These are phyloP conservation scores for Eulithis prunata DNA, from an alignment of 2,888 invertebrate species.

Conservation along the genomic window DNA sequence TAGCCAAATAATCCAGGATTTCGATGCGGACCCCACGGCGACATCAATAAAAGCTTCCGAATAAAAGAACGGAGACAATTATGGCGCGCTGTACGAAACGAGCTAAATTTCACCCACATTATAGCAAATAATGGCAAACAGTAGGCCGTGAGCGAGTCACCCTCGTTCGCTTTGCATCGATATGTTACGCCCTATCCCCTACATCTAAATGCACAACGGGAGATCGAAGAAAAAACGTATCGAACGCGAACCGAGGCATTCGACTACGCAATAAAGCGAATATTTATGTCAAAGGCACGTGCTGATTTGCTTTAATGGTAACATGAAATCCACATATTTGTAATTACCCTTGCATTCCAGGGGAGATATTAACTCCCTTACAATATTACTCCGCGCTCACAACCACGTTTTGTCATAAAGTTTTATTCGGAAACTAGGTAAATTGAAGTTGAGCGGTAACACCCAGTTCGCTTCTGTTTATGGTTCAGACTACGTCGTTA, in stretches of 20 bases:
- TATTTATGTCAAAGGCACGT: slow-evolving; percentile 81
- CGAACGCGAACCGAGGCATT: slow-evolving; percentile 59
- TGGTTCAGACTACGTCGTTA: slow-evolving; percentile 56
- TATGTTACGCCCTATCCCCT: slow-evolving; percentile 78
- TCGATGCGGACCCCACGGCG: slow-evolving; percentile 63
- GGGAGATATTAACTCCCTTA: slow-evolving; percentile 41
- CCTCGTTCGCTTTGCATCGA: slow-evolving; percentile 70
- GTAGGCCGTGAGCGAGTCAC: slow-evolving; percentile 71
- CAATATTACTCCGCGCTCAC: slow-evolving; percentile 30
- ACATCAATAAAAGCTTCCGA: slow-evolving; percentile 62
- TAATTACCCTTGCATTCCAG: slow-evolving; percentile 61
- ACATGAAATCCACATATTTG: slow-evolving; percentile 78
- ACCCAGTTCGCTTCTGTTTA: slow-evolving; percentile 57
- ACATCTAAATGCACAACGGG: slow-evolving; percentile 80
- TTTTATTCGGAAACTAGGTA: slow-evolving; percentile 53
- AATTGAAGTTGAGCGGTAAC: slow-evolving; percentile 55
- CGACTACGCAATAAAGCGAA: slow-evolving; percentile 75
- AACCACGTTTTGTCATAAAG: slow-evolving; percentile 43
- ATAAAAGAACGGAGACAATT: slow-evolving; percentile 79
- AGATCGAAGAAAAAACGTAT: slow-evolving; percentile 69
- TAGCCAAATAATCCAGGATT: slow-evolving; percentile 83
- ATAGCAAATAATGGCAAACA: slow-evolving; percentile 82
- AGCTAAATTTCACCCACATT: slow-evolving; percentile 82
- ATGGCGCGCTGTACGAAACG: slow-evolving; percentile 72
- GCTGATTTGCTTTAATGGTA: slow-evolving; percentile 74